Evolutionary conservation across 2,113 vertebrate species (phyloP).

Genomic region (Colossoma macropomum): DNA sequence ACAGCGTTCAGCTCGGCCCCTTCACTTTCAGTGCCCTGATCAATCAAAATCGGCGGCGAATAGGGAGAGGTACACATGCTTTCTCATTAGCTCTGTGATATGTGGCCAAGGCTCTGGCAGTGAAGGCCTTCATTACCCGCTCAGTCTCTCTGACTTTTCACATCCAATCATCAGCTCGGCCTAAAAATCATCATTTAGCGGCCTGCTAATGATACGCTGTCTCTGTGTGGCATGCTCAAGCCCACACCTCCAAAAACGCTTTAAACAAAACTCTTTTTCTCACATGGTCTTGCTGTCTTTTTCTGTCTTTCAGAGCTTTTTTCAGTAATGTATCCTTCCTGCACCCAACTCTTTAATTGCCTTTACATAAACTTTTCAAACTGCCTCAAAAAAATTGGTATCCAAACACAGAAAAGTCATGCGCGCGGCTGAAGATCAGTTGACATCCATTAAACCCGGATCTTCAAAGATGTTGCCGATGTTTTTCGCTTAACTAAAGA

Average conservation of each 20-base stretch:
- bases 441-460: conserved; percentile 14
- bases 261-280: conserved; percentile 1
- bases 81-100: not conserved
- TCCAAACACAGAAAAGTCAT: not conserved
- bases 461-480: conserved; percentile 1
- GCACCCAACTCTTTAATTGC: conserved; percentile 13
- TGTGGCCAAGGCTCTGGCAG: not conserved
- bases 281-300: conserved; percentile 1
- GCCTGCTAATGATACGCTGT: conserved; percentile 16
- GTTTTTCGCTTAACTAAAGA: conserved; percentile 6
- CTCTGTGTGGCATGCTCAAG: not conserved
- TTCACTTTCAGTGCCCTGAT: not conserved
- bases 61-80: not conserved
- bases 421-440: not conserved
- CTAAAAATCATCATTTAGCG: conserved; percentile 15
- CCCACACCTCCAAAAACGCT: not conserved
- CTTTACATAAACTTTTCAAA: conserved; percentile 25
- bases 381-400: conserved; percentile 2
- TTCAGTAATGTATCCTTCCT: not conserved
- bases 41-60: not conserved
- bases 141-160: not conserved
- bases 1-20: not conserved
- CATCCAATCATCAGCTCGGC: conserved; percentile 11
- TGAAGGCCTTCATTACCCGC: conserved; percentile 20
- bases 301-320: not conserved